Evolutionary conservation across 2,797 vertebrate genomes (phyloP).

Genomic region (Sarcophilus harrisii): DNA sequence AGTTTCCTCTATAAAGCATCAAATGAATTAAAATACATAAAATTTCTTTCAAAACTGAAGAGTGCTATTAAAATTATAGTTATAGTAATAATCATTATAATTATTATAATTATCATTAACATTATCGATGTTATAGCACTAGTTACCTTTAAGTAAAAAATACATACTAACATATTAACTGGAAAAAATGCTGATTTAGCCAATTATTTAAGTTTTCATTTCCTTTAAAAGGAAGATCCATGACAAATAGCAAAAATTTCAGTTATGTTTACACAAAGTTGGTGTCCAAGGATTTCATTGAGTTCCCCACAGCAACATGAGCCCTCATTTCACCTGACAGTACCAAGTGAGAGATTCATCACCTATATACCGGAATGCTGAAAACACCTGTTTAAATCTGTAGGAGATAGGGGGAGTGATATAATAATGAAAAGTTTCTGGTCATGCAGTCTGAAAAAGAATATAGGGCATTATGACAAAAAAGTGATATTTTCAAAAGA

Average conservation of each 20-base stretch:
- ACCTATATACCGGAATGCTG: neutral
- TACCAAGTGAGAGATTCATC: neutral
- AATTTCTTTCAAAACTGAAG: neutral
- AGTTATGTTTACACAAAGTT: neutral
- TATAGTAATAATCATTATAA: too few species aligned
- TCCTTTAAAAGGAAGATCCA: neutral
- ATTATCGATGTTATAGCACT: neutral
- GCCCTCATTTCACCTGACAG: neutral
- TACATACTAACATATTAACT: neutral
- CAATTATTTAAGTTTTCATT: neutral
- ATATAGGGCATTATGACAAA: conserved; percentile 41
- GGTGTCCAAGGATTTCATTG: neutral
- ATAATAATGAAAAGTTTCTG: conserved; percentile 56
- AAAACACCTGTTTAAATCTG: neutral
- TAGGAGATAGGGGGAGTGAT: conserved; percentile 26
- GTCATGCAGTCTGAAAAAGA: conserved; percentile 20
- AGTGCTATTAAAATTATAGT: neutral
- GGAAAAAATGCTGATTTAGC: neutral
- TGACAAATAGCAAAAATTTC: neutral
- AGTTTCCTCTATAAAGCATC: neutral
- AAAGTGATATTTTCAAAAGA: conserved; percentile 60
- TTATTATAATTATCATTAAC: fast-evolving
- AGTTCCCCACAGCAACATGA: neutral
- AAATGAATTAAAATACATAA: neutral
- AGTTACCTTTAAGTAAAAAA: neutral